Evolutionary conservation across 2,888 invertebrate species (phyloP).

Genomic region (Dusona sp.): DNA sequence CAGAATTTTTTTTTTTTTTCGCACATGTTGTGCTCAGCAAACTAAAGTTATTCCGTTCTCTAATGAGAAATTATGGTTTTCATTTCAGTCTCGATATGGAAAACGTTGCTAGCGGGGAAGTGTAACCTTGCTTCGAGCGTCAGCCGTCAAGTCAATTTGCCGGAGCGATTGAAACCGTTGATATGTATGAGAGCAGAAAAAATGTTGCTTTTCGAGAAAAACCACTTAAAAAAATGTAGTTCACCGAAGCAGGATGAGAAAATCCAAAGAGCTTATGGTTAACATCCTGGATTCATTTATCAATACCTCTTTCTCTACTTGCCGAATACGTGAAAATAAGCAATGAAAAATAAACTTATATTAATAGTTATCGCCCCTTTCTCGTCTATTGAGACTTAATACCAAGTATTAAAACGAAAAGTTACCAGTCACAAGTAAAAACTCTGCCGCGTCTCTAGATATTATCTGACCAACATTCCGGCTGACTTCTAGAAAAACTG

Average conservation of each 20-base stretch:
- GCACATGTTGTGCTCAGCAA: background rate
- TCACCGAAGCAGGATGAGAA: background rate
- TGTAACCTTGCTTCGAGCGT: constrained; percentile 5
- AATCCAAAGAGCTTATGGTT: background rate
- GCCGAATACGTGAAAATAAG: background rate
- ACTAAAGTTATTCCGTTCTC: constrained; percentile 26
- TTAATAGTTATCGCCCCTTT: too few relatives aligned
- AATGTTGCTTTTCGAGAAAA: background rate
- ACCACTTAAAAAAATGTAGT: constrained; percentile 3
- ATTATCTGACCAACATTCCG: background rate
- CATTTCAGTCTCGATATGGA: constrained; percentile 25
- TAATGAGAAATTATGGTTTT: constrained; percentile 57
- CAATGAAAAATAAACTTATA: background rate
- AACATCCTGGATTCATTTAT: constrained; percentile 1
- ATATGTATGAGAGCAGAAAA: background rate
- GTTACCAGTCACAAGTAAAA: background rate
- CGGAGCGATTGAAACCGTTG: constrained; percentile 41
- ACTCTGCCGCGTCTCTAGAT: background rate
- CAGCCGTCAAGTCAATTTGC: constrained; percentile 45
- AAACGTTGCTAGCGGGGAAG: constrained; percentile 38
- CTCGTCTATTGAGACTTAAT: background rate
- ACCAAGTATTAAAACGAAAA: background rate
- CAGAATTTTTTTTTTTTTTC: constrained; percentile 48
- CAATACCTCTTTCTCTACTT: background rate
- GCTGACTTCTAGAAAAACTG: background rate